Evolutionary conservation across 2,113 vertebrate genomes (phyloP), one percentile per base, ranked within the genome.

Genomic region (Rhadina sibilatrix): DNA sequence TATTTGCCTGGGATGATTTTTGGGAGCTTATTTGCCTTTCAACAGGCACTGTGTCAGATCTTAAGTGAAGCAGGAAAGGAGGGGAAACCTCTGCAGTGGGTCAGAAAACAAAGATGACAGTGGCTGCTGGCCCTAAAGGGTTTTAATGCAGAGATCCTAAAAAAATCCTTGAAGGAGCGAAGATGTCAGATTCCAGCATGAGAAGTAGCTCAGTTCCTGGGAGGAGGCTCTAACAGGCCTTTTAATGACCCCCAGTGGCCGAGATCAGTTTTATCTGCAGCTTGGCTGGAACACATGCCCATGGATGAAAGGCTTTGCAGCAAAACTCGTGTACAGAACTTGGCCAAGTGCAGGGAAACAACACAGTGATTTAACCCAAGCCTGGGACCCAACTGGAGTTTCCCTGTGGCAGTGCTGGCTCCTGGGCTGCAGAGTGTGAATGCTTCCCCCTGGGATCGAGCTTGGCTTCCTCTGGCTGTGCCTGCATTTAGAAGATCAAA

Each of bases 201-300:
- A 85, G 78, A 54, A 79, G 61, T 2, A 49, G 37, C 75, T 92
- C 38, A 2, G 0, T 63, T 83, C 52, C 70, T 63, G 70, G 78
- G 87, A 95, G 89, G 84, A 96, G 84, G 46, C 84, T 95, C 91
- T 94, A 38, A 38, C 57, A 96, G 93, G 93, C 89, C 93, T 97
- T 96, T 94, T 85, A 96, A 97, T 96, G 95, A 96, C 95, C 93
- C 93, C 96, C 91, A 94, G 95, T 96, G 95, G 96, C 94, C 50
- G 0, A 93, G 81, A 93, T 87, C 93, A 94, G 95, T 83, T 96
- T 91, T 88, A 72, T 96, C 87, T 2, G 8, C 59, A 78, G 87
- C 91, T 72, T 65, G 83, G 71, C 89, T 87, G 70, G 23, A 40
- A 7, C 46, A n/a, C 18, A 30, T 1, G 10, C 31, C 61, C 59